Percentiles rank a stretch among this genome's conserved stretches.
phyloP scores from a whole-genome alignment of 2,888 invertebrate genomes.

The Melangyna quadrimaculata region DNA sequence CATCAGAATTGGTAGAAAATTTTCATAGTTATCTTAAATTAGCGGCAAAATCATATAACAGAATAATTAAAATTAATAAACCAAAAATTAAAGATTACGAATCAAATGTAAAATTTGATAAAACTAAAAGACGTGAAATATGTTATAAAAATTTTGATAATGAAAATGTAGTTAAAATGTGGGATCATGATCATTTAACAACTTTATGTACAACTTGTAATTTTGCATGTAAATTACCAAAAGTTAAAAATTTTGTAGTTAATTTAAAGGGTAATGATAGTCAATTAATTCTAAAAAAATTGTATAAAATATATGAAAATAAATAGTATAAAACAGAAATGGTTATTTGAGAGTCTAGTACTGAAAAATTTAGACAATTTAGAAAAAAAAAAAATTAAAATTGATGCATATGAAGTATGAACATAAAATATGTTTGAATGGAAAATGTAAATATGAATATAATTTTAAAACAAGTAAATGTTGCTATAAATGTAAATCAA shows the following conservation, averaged over 20 bases:
- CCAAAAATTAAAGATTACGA: neutral
- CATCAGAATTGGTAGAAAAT: conserved; percentile 1
- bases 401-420: neutral
- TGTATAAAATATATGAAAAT: conserved; percentile 1
- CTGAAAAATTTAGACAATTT: conserved; percentile 6
- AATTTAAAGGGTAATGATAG: conserved; percentile 19
- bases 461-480: neutral
- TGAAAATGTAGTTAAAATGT: too few species aligned
- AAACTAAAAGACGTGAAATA: neutral
- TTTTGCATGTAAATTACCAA: conserved; percentile 14
- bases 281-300: conserved; percentile 5
- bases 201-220: conserved; percentile 7
- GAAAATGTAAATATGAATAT: neutral
- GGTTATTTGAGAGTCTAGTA: neutral
- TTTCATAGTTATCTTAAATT: conserved; percentile 18
- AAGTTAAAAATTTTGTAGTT: conserved; percentile 1
- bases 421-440: neutral
- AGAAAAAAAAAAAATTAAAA: conserved; percentile 17
- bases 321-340: neutral
- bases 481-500: neutral
- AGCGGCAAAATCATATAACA: conserved; percentile 12
- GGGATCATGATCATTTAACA: conserved; percentile 4
- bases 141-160: too few species aligned
- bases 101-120: neutral
- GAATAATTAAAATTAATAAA: conserved; percentile 1